Conservation (phyloP, 2,113 vertebrate genomes). For the Plecotus auritus region DNA sequence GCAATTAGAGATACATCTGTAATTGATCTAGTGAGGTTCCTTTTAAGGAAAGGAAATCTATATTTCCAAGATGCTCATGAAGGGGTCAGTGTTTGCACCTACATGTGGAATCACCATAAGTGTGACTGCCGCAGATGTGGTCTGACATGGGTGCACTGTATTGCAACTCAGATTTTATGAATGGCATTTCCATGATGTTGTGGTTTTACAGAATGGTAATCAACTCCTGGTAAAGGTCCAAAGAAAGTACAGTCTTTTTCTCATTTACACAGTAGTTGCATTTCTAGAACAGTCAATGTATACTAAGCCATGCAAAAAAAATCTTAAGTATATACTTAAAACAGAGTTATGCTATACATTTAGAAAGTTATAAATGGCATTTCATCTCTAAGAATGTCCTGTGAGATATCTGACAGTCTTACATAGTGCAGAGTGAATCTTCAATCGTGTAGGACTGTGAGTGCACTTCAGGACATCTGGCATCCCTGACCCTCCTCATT, state of each 20-base stretch:
- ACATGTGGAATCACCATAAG: neutral
- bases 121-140: neutral
- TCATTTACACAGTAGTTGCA: neutral
- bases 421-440: neutral
- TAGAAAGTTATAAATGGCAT: neutral
- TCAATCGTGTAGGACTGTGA: neutral
- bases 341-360: neutral
- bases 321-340: neutral
- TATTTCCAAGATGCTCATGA: neutral
- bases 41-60: neutral
- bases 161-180: neutral
- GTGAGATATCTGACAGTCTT: neutral
- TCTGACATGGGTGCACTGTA: too few relatives aligned
- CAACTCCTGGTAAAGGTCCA: neutral
- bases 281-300: neutral
- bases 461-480: neutral
- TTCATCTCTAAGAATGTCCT: neutral
- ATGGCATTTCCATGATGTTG: neutral
- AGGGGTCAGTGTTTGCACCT: neutral
- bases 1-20: neutral
- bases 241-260: neutral
- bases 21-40: neutral
- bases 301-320: neutral
- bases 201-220: neutral
- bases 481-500: neutral